These are phyloP conservation scores for Lerema accius DNA, from an alignment of 1,140 invertebrate genomes.

Conservation along the genomic window DNA sequence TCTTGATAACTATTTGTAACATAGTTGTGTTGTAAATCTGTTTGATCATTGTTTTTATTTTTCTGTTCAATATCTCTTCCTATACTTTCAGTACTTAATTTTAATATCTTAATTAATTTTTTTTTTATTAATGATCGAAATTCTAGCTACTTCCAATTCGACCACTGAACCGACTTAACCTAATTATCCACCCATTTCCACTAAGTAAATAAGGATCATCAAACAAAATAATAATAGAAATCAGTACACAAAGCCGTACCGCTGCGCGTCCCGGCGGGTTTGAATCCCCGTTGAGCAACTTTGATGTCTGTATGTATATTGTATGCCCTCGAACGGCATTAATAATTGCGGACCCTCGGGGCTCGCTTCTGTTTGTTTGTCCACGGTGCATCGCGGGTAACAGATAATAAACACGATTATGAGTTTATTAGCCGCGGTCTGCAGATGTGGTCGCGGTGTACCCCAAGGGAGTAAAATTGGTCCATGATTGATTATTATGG, in stretches of 20 bases:
- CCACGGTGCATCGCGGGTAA: constrained; percentile 46
- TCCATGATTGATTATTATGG: constrained; percentile 40
- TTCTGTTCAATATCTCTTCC: no score
- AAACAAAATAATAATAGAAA: constrained; percentile 51
- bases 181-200: constrained; percentile 3
- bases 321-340: constrained; percentile 46
- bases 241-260: constrained; percentile 41
- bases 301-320: constrained; percentile 65
- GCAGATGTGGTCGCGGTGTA: constrained; percentile 52
- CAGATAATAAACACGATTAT: constrained; percentile 72
- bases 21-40: no score
- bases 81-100: no score
- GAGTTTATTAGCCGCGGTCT: constrained; percentile 62
- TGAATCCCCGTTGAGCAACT: constrained; percentile 43
- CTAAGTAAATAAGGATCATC: constrained; percentile 32
- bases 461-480: constrained; percentile 24
- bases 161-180: neutral
- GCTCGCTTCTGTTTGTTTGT: constrained; percentile 44
- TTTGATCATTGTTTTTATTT: no score
- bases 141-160: neutral
- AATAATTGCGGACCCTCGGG: constrained; percentile 59
- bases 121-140: no score
- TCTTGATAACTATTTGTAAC: no score
- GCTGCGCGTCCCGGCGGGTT: constrained; percentile 40
- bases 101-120: no score